Percentiles rank a stretch among this genome's conserved stretches.
These are phyloP conservation scores for Lepidocyrtoides sp. DNA, from an alignment of 2,888 invertebrate genomes.

Conservation along the genomic window DNA sequence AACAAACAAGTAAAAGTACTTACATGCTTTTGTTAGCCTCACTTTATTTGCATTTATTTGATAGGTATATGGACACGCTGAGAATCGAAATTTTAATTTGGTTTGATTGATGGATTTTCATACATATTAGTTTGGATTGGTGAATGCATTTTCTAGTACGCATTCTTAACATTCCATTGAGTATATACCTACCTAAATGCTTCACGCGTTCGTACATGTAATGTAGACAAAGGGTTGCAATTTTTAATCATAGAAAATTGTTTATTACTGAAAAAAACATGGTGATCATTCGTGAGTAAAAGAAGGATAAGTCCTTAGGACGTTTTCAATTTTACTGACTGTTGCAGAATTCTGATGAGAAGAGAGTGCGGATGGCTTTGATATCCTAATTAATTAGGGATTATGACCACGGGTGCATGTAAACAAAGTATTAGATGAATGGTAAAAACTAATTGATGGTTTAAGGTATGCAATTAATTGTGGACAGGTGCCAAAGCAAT, in stretches of 20 bases:
- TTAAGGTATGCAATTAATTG: conserved; percentile 35
- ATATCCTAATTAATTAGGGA: conserved; percentile 64
- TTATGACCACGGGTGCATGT: conserved; percentile 9
- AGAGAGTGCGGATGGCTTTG: conserved; percentile 22
- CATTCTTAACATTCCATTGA: not conserved
- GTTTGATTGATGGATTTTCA: conserved; percentile 64
- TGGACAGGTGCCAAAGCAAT: conserved; percentile 54
- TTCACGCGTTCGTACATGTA: too few species aligned
- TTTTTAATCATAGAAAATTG: not conserved
- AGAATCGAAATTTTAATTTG: conserved; percentile 41
- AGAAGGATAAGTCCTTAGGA: conserved; percentile 3
- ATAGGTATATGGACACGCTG: not conserved
- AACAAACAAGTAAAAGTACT: not conserved
- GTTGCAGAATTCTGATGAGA: conserved; percentile 8
- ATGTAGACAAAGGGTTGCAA: too few species aligned
- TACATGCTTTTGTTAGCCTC: not conserved
- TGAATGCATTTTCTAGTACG: conserved; percentile 31
- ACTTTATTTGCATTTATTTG: not conserved
- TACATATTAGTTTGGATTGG: conserved; percentile 6
- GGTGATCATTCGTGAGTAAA: not conserved
- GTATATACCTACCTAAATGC: too few species aligned
- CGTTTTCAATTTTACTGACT: conserved; percentile 13
- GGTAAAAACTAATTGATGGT: conserved; percentile 48
- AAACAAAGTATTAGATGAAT: conserved; percentile 39
- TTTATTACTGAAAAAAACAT: not conserved